A percentile compares a stretch with the other conserved stretches of the same genome.
These are phyloP conservation scores for Sebastes melanostomus DNA, from an alignment of 2,797 vertebrate genomes.

Conservation along the genomic window DNA sequence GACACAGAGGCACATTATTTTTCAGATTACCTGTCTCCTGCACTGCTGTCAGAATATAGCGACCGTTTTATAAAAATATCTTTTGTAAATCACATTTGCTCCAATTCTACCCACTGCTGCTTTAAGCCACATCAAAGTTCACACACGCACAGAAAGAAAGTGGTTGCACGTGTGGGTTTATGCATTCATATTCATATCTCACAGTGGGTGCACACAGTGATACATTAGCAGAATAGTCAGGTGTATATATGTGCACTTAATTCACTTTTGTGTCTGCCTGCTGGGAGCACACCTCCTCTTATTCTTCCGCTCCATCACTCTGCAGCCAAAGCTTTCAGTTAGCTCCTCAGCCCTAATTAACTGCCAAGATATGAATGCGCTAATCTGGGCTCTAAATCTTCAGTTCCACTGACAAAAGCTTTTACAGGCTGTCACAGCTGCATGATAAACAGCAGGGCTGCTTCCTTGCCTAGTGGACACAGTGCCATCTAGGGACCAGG, in stretches of 20 bases:
- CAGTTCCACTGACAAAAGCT: constrained; percentile 71
- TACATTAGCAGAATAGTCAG: constrained; percentile 44
- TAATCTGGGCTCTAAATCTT: constrained; percentile 75
- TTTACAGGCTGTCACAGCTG: constrained; percentile 68
- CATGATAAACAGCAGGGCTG: constrained; percentile 62
- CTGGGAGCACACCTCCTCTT: constrained; percentile 43
- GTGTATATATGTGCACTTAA: constrained; percentile 45
- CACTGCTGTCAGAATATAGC: too few relatives aligned
- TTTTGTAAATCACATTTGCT: too few relatives aligned
- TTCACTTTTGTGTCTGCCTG: constrained; percentile 52
- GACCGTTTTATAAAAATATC: too few relatives aligned
- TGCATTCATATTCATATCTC: constrained; percentile 37
- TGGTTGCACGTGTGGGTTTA: constrained; percentile 11
- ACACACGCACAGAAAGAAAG: not conserved
- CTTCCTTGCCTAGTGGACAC: constrained; percentile 47
- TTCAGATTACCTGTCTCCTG: too few relatives aligned
- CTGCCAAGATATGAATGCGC: constrained; percentile 73
- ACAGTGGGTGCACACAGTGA: constrained; percentile 28
- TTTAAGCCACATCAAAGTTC: constrained; percentile 11
- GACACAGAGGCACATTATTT: too few relatives aligned
- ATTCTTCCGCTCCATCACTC: constrained; percentile 60
- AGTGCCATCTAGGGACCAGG: constrained; percentile 71
- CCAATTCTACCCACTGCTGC: too few relatives aligned
- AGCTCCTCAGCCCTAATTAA: constrained; percentile 73
- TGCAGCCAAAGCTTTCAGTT: constrained; percentile 64